Base-by-base conservation (phyloP, 2,113 vertebrate species). In the Poicephalus gulielmi region DNA sequence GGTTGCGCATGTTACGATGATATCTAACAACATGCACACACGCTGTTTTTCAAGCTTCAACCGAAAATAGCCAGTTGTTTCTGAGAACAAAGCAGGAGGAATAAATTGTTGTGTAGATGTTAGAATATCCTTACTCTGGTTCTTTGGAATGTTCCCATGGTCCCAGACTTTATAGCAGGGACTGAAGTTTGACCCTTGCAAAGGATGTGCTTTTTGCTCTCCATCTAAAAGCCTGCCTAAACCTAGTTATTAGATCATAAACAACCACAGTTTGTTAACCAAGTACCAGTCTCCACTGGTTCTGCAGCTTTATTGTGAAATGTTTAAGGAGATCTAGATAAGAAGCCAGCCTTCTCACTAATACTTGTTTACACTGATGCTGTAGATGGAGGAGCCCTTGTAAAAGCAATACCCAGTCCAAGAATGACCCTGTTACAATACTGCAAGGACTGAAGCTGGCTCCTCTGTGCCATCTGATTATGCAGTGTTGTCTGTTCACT, bases 221-320 rank as follows among this genome's bases (percentile, higher is more conserved):
- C 76, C 64, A 11, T 64, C 68, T 86, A 20, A 90, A 90, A 94
- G 19, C 57, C 86, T 0, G 2, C 66, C 88, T 50, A 84, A 76
- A 91, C 57, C 62, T 83, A 33, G 22, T 86, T 91, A 66, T 47
- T 92, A 81, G 88, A 95, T 90, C 49, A 86, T 28, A 80, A 96
- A 80, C 25, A 89, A 68, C 18, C 52, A 24, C 64, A 68, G 52
- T 86, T 91, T 92, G 66, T 66, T 91, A 90, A 76, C 77, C 37
- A 23, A 87, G 73, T 84, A 64, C 88, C 66, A 88, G 86, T 41
- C 69, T 69, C 57, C 95, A 79, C 77, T 94, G 83, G 57, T 89
- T 91, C 92, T 82, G 62, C 83, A 94, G 70, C 88, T 80, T 80
- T 87, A 27, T 89, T 92, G 83, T 91, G 95, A 92, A 96, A 94